Percentiles rank a stretch among this genome's conserved stretches.
Conservation (phyloP, 2,797 vertebrate species). For the Melanotaenia pygmaea region DNA sequence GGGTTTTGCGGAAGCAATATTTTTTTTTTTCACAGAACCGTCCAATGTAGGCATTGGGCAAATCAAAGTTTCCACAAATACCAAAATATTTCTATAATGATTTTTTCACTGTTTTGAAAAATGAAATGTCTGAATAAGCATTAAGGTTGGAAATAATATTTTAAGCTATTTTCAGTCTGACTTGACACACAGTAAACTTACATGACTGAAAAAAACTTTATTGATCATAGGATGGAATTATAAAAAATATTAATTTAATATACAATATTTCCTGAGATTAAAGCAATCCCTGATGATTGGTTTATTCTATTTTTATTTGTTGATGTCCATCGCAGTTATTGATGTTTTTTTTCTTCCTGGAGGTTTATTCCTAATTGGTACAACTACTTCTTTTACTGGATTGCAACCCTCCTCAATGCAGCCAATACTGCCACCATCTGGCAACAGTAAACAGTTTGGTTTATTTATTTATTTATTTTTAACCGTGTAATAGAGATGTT, state of each 20-base stretch:
- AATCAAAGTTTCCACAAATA: not conserved
- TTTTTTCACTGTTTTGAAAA: not conserved
- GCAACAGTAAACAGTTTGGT: not conserved
- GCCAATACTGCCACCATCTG: not conserved
- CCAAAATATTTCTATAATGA: not conserved
- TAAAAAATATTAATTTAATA: not conserved
- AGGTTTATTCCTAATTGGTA: not conserved
- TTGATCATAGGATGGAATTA: no score
- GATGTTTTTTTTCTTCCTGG: not conserved
- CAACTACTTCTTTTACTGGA: not conserved
- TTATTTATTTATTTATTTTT: not conserved
- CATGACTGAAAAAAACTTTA: not conserved
- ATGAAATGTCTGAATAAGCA: not conserved
- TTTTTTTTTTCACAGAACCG: constrained; percentile 48
- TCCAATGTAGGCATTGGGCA: constrained; percentile 8
- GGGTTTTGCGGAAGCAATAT: constrained; percentile 41
- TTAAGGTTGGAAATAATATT: not conserved
- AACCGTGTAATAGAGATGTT: not conserved
- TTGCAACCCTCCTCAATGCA: not conserved
- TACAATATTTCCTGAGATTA: not conserved
- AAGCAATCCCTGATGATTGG: not conserved
- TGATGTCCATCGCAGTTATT: not conserved
- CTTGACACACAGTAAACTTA: not conserved
- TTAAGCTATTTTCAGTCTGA: not conserved
- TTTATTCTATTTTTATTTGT: not conserved